Percentiles rank a stretch among this genome's conserved stretches.
These are phyloP conservation scores for Herpetotheres cachinnans DNA, from an alignment of 2,113 vertebrate genomes.

Conservation along the genomic window DNA sequence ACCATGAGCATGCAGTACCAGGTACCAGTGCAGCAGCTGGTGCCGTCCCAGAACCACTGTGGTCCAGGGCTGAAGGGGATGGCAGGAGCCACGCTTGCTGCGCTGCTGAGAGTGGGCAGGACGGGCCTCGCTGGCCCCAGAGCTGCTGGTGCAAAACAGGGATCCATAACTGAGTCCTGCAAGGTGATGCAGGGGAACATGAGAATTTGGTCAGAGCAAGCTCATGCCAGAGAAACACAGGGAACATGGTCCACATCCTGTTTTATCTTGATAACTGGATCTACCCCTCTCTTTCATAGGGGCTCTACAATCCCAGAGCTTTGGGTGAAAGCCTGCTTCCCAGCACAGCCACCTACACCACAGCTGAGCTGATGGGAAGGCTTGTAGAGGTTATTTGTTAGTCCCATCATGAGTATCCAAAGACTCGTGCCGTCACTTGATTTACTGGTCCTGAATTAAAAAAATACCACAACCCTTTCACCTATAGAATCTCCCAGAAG, in stretches of 20 bases:
- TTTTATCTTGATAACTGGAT: background rate
- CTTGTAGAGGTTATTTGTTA: background rate
- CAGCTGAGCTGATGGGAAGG: background rate
- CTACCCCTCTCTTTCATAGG: background rate
- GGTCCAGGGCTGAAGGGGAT: background rate
- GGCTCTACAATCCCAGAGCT: too few species aligned
- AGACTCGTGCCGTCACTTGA: background rate
- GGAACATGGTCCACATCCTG: background rate
- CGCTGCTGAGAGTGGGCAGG: background rate
- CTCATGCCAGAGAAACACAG: background rate
- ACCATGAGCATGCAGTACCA: fast-evolving
- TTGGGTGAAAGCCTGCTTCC: background rate
- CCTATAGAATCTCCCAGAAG: background rate
- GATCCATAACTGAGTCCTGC: background rate
- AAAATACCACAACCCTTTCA: background rate
- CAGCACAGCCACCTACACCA: background rate
- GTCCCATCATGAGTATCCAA: background rate
- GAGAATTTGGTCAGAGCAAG: background rate
- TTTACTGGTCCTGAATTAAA: background rate
- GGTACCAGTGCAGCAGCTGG: fast-evolving
- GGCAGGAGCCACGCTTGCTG: fast-evolving
- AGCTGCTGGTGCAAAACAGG: fast-evolving
- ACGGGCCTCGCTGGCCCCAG: fast-evolving
- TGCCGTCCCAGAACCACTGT: fast-evolving
- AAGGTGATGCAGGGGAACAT: background rate